Percentiles rank a stretch among this genome's conserved stretches.
These are phyloP conservation scores for Andricus curvator DNA, from an alignment of 2,888 invertebrate species.

Conservation along the genomic window DNA sequence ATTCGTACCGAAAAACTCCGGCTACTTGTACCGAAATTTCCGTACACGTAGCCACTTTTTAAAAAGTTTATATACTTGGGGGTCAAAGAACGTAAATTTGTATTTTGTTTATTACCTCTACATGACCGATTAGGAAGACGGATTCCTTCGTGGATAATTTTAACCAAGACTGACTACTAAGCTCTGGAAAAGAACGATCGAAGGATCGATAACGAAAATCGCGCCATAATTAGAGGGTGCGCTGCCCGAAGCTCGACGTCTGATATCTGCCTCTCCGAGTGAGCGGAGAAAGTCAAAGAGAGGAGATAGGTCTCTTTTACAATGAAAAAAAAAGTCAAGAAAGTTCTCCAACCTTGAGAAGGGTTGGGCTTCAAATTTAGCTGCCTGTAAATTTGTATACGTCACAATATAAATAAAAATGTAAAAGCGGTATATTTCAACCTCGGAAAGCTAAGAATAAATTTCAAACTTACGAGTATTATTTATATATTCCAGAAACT, in stretches of 20 bases:
- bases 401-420: conserved; percentile 5
- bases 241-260: conserved; percentile 19
- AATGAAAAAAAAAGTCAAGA: conserved; percentile 20
- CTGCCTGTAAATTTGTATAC: not conserved
- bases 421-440: too few relatives aligned
- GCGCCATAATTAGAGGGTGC: conserved; percentile 41
- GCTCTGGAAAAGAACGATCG: conserved; percentile 26
- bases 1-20: too few relatives aligned
- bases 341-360: conserved; percentile 4
- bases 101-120: not conserved
- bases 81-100: not conserved
- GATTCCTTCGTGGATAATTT: conserved; percentile 15
- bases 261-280: conserved; percentile 12
- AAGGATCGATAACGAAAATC: conserved; percentile 39
- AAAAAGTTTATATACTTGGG: not conserved
- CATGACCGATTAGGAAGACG: conserved; percentile 12
- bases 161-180: conserved; percentile 12
- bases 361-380: conserved; percentile 19
- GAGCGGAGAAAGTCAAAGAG: conserved; percentile 38
- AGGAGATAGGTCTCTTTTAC: conserved; percentile 14
- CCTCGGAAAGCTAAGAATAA: too few relatives aligned
- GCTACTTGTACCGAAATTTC: too few relatives aligned
- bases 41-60: not conserved
- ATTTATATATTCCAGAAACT: too few relatives aligned
- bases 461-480: too few relatives aligned